Evolutionary conservation across 1,140 invertebrate species (phyloP).

Genomic region (Drosophila albomicans): DNA sequence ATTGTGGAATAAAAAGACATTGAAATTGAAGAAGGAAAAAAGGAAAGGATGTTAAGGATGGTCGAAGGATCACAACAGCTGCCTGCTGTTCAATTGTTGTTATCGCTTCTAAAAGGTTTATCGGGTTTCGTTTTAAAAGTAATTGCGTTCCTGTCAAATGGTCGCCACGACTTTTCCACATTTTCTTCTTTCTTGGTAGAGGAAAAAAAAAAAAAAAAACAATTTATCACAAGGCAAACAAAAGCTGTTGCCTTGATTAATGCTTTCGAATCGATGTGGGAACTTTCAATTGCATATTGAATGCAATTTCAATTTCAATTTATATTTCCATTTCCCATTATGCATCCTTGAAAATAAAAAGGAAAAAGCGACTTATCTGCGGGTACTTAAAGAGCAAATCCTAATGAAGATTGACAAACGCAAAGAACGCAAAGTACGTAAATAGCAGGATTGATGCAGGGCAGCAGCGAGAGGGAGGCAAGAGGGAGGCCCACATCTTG

Average conservation of each 20-base stretch:
- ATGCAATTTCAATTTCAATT: background rate
- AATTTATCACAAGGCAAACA: slow-evolving; percentile 61
- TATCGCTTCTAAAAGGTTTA: background rate
- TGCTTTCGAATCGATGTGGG: slow-evolving; percentile 25
- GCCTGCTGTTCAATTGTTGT: slow-evolving; percentile 26
- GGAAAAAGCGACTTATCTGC: slow-evolving; percentile 58
- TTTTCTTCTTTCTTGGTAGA: background rate
- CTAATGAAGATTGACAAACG: slow-evolving; percentile 72
- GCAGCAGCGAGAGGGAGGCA: slow-evolving; percentile 1
- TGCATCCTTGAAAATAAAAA: slow-evolving; percentile 50
- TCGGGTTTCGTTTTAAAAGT: background rate
- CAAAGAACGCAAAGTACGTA: slow-evolving; percentile 36
- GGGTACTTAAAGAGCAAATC: slow-evolving; percentile 56
- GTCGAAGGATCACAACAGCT: slow-evolving; percentile 4
- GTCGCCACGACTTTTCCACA: background rate
- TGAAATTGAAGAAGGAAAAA: background rate
- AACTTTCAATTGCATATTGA: slow-evolving; percentile 11
- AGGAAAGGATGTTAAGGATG: background rate
- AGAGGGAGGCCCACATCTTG: slow-evolving; percentile 61
- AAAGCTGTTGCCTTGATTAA: slow-evolving; percentile 50
- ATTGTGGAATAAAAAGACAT: slow-evolving; percentile 3
- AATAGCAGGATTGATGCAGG: slow-evolving; percentile 48
- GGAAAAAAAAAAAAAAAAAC: background rate
- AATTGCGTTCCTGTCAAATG: slow-evolving; percentile 12
- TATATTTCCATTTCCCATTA: slow-evolving; percentile 15